These are phyloP conservation scores for Ochropleura leucogaster DNA, from an alignment of 2,888 invertebrate species.

Conservation along the genomic window DNA sequence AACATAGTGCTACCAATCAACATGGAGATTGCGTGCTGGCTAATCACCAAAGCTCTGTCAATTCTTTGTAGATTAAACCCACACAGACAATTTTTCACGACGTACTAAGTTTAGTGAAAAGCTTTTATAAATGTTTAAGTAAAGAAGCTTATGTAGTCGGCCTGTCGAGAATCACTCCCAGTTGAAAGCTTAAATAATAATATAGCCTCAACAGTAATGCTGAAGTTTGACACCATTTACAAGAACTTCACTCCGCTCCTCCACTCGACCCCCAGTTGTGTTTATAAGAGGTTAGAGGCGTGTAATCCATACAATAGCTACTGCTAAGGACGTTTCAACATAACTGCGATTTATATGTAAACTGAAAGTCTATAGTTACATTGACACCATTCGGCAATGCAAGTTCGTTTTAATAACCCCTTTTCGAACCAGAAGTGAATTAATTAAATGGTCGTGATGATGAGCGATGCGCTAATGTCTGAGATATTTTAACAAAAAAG, in stretches of 20 bases:
- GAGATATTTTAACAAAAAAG: slow-evolving; percentile 14
- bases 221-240: slow-evolving; percentile 52
- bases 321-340: slow-evolving; percentile 2
- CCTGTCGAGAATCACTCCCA: slow-evolving; percentile 36
- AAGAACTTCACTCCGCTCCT: slow-evolving; percentile 31
- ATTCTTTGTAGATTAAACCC: background rate
- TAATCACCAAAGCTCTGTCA: slow-evolving; percentile 1
- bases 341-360: slow-evolving; percentile 32
- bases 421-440: slow-evolving; percentile 45
- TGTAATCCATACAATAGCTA: slow-evolving; percentile 36
- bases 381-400: slow-evolving; percentile 51
- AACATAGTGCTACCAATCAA: background rate
- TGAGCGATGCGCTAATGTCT: slow-evolving; percentile 10
- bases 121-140: slow-evolving; percentile 7
- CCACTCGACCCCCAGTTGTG: slow-evolving; percentile 42
- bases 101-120: slow-evolving; percentile 13
- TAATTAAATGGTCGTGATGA: slow-evolving; percentile 41
- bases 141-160: slow-evolving; percentile 22
- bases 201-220: slow-evolving; percentile 15
- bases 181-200: slow-evolving; percentile 19
- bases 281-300: slow-evolving; percentile 23
- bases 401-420: slow-evolving; percentile 46
- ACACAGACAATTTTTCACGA: slow-evolving; percentile 10
- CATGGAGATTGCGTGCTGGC: slow-evolving; percentile 19
- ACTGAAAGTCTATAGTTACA: slow-evolving; percentile 51